Evolutionary conservation across 2,113 vertebrate species (phyloP).

Genomic region (Stigmatopora nigra): DNA sequence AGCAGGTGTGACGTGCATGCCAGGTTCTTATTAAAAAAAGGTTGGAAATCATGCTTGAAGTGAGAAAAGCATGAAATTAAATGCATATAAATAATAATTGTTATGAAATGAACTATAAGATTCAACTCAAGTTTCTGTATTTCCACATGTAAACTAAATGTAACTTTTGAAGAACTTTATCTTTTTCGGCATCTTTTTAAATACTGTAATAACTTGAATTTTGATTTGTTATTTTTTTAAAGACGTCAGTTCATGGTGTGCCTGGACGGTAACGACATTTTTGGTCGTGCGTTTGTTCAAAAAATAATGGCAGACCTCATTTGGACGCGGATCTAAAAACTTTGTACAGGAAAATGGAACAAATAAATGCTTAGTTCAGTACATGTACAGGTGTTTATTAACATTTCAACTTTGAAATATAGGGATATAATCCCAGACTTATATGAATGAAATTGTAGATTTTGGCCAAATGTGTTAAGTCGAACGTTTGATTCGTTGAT

Average conservation of each 20-base stretch:
- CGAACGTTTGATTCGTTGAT: background rate
- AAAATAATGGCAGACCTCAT: background rate
- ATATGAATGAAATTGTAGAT: too few species aligned
- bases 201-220: slow-evolving; percentile 1
- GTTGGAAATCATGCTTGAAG: background rate
- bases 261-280: background rate
- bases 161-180: background rate
- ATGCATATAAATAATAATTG: background rate
- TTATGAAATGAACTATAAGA: background rate
- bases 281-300: background rate
- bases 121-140: background rate
- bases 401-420: background rate
- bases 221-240: background rate
- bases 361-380: background rate
- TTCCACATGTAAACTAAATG: slow-evolving; percentile 7
- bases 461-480: too few species aligned
- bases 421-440: too few species aligned
- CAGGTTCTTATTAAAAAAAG: background rate
- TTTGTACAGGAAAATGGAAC: slow-evolving; percentile 3
- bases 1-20: slow-evolving; percentile 1
- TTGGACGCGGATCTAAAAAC: background rate
- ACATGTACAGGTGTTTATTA: background rate
- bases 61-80: background rate
- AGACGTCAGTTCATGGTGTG: background rate
- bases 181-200: background rate